Percentiles rank a stretch among this genome's conserved stretches.
These are phyloP conservation scores for Dysmachus trigonus DNA, from an alignment of 2,888 invertebrate species.

Conservation along the genomic window DNA sequence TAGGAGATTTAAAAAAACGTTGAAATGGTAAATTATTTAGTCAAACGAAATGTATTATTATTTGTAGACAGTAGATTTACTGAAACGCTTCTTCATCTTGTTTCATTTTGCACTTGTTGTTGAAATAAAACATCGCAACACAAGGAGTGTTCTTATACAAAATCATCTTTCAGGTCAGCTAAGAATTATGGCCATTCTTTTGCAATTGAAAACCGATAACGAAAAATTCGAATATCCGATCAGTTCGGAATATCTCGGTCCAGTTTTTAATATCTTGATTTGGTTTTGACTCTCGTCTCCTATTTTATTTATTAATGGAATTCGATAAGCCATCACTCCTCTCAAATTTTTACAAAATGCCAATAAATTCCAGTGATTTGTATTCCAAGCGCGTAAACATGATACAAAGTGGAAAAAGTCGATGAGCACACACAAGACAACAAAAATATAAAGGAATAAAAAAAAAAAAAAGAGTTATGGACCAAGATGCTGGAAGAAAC, in stretches of 20 bases:
- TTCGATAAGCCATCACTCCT: background rate
- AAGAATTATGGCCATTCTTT: background rate
- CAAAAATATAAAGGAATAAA: background rate
- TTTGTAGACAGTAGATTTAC: background rate
- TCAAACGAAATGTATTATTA: no score
- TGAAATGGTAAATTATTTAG: no score
- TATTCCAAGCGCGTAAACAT: conserved; percentile 30
- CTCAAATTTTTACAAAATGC: conserved; percentile 4
- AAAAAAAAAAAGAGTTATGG: background rate
- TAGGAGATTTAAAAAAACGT: no score
- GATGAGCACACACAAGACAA: background rate
- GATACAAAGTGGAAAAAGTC: background rate
- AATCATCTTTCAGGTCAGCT: background rate
- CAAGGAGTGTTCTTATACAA: background rate
- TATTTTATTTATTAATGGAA: background rate
- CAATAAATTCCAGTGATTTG: conserved; percentile 30
- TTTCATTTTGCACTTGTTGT: background rate
- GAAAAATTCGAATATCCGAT: background rate
- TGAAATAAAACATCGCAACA: background rate
- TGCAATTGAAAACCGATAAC: background rate
- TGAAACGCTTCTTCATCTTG: no score
- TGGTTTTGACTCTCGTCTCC: background rate
- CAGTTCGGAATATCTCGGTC: background rate
- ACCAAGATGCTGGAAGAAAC: background rate
- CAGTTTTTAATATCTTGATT: background rate